phyloP scores from a whole-genome alignment of 2,113 vertebrate species.

The Chionomys nivalis region DNA sequence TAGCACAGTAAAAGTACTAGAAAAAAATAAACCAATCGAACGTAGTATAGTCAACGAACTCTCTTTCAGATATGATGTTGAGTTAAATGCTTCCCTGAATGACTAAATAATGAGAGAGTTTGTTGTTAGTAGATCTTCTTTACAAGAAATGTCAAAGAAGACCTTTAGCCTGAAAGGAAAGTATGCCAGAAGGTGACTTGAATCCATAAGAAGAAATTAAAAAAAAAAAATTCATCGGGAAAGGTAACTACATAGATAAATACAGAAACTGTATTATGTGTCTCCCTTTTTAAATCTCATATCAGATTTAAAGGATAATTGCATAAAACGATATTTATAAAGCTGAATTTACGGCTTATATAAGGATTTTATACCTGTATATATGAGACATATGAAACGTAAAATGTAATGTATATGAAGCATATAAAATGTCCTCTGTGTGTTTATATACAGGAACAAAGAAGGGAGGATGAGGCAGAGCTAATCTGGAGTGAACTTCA shows the following conservation, averaged over 20 bases:
- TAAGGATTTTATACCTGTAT: neutral
- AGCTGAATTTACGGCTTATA: neutral
- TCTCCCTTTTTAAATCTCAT: neutral
- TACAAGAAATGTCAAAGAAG: slow-evolving; percentile 9
- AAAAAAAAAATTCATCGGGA: neutral
- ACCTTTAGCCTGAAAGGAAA: neutral
- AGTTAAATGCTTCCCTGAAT: neutral
- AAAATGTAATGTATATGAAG: neutral
- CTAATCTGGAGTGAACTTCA: neutral
- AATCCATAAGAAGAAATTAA: slow-evolving; percentile 3
- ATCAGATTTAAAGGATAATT: neutral
- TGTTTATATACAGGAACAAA: neutral
- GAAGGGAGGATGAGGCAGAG: neutral
- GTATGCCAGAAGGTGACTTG: neutral
- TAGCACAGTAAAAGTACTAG: neutral
- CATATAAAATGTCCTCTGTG: neutral
- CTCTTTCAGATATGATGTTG: neutral
- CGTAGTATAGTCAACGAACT: neutral
- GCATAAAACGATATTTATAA: neutral
- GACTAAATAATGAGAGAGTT: neutral
- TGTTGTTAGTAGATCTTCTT: neutral
- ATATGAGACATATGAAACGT: neutral
- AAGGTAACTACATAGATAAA: slow-evolving; percentile 37
- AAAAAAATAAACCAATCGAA: neutral
- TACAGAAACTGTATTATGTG: neutral